phyloP scores from a whole-genome alignment of 2,888 invertebrate genomes.

The Phasia obesa region DNA sequence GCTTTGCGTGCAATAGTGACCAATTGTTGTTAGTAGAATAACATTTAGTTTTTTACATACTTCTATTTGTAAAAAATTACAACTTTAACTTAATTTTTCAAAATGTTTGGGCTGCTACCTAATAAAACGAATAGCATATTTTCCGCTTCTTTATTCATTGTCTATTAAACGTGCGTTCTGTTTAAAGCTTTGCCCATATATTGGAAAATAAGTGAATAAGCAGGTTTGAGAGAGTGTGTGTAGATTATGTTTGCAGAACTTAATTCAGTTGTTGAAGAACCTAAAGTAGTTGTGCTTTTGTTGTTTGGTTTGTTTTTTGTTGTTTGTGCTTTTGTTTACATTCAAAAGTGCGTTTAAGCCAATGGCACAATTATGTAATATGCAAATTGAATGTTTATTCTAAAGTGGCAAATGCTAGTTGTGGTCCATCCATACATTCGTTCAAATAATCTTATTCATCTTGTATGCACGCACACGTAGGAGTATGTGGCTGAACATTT shows the following conservation, averaged over 20 bases:
- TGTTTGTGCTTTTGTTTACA: conserved; percentile 17
- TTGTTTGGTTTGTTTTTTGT: no score
- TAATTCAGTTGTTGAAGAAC: conserved; percentile 15
- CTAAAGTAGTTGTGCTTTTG: not conserved
- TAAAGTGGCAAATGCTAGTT: conserved; percentile 58
- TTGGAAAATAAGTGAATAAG: not conserved
- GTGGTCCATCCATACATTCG: conserved; percentile 41
- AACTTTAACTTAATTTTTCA: no score
- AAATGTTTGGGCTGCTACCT: not conserved
- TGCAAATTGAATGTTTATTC: conserved; percentile 74
- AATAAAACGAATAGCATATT: conserved; percentile 1
- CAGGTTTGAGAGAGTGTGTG: conserved; percentile 1
- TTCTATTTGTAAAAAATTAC: no score
- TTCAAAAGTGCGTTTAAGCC: conserved; percentile 60
- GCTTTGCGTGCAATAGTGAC: no score
- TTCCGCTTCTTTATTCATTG: not conserved
- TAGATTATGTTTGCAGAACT: conserved; percentile 16
- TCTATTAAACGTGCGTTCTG: conserved; percentile 20
- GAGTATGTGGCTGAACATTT: conserved; percentile 2
- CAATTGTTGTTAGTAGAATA: no score
- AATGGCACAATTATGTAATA: conserved; percentile 72
- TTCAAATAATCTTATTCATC: conserved; percentile 24
- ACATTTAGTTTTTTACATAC: no score
- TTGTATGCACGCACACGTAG: not conserved
- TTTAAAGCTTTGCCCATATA: not conserved